Evolutionary conservation across 2,888 invertebrate genomes (phyloP).

Genomic region (Incurvaria masculella): DNA sequence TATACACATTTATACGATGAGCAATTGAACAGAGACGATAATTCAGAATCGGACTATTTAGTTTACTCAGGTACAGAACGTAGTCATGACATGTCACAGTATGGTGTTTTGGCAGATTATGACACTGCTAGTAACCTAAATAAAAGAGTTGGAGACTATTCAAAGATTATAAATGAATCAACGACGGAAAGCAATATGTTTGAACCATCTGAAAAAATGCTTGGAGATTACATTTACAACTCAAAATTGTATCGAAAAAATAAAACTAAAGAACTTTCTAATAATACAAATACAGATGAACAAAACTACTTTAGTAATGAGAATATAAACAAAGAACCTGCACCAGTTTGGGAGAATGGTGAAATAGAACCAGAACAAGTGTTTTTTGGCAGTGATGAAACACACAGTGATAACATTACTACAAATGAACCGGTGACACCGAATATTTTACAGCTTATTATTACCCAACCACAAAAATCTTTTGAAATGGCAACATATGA

Average conservation of each 20-base stretch:
- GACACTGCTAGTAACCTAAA: conserved; percentile 19
- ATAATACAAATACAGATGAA: too few species aligned
- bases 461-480: neutral
- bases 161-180: conserved; percentile 4
- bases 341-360: conserved; percentile 42
- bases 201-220: conserved; percentile 2
- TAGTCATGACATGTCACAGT: conserved; percentile 28
- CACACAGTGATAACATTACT: conserved; percentile 8
- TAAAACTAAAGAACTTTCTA: too few species aligned
- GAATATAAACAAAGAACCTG: conserved; percentile 22
- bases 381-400: neutral
- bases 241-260: conserved; percentile 4
- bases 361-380: conserved; percentile 17
- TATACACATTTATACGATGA: too few species aligned
- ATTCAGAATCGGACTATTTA: neutral
- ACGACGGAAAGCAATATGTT: conserved; percentile 12
- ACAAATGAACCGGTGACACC: neutral
- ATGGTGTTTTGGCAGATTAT: conserved; percentile 37
- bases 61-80: neutral
- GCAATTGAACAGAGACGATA: too few species aligned
- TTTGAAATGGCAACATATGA: neutral
- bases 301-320: neutral
- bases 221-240: conserved; percentile 40
- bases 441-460: neutral
- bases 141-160: neutral